Evolutionary conservation across 2,888 invertebrate species (phyloP), one percentile per base, ranked within the genome.

Genomic region (Cosmopolites sordidus): DNA sequence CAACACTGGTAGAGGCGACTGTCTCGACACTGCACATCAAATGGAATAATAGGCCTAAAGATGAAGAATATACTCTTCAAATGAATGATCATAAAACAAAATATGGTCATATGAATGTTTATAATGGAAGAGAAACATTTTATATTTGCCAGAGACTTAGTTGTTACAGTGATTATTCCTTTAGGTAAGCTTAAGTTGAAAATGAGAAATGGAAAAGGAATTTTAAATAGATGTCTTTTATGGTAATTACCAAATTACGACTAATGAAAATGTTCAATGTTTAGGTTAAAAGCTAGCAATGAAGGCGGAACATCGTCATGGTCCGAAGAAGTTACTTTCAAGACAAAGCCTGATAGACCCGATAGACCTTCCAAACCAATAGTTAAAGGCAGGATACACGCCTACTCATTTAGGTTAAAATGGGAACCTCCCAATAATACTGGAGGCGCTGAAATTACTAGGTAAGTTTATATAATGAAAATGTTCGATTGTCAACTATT

Each of bases 261-360:
- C 22, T 22, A 22, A 8, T 22, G 22, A 3, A 22, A 22, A 22
- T 22, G 8, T 15, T 51, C 5, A n/a, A 16, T 38, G 43, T 51
- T 40, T n/a, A 82, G 91, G 70, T 76, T 92, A 64, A 81, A 85
- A 60, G 86, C 89, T 61, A 85, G 85, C 69, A 93, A 92, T 68
- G 86, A 87, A 61, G 90, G 91, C 64, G 93, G 93, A 1, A 78
- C 80, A 9, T 90, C 92, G 4, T 82, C 83, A 12, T 92, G 90
- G 90, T 91, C 90, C 29, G 82, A 85, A 47, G 85, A 88, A 68
- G 86, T 92, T 15, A 67, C 67, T 41, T 92, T 86, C 72, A 80
- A 81, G 59, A 95, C 95, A 8, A 75, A 82, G 51, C 87, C 93
- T 2, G 92, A 89, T 68, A 76, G 83, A 54, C 94, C 93, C 2